phyloP scores from a whole-genome alignment of 2,113 vertebrate species.

The Nothobranchius kuhntae region DNA sequence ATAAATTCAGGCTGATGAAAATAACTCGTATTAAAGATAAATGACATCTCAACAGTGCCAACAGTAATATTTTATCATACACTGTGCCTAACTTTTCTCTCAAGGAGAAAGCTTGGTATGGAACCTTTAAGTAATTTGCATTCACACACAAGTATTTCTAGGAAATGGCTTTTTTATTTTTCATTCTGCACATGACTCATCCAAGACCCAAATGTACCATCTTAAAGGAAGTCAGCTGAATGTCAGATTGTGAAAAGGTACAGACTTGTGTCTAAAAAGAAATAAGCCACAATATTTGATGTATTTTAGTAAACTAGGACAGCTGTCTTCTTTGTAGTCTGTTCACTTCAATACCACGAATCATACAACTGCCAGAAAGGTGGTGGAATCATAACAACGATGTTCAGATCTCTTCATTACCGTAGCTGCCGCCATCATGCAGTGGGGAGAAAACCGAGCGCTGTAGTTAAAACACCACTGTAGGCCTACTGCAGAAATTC shows the following conservation, averaged over 20 bases:
- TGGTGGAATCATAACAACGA: constrained; percentile 67
- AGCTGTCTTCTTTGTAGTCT: constrained; percentile 22
- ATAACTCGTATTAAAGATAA: too few species aligned
- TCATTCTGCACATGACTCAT: constrained; percentile 3
- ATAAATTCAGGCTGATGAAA: too few species aligned
- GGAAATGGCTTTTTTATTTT: neutral
- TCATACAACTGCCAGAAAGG: constrained; percentile 55
- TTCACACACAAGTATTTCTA: neutral
- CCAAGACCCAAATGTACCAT: constrained; percentile 6
- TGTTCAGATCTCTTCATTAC: constrained; percentile 61
- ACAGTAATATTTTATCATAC: too few species aligned
- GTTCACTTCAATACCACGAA: constrained; percentile 51
- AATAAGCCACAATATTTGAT: neutral
- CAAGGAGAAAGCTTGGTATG: too few species aligned
- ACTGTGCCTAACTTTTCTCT: too few species aligned
- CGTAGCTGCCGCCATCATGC: constrained; percentile 59
- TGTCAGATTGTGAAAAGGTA: constrained; percentile 1
- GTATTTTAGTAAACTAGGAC: neutral
- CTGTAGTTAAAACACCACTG: constrained; percentile 10
- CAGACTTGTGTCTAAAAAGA: neutral
- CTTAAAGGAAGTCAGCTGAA: constrained; percentile 3
- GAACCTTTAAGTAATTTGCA: neutral
- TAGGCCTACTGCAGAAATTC: constrained; percentile 22
- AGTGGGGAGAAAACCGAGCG: constrained; percentile 43
- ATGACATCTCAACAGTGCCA: too few species aligned